Evolutionary conservation across 2,888 invertebrate genomes (phyloP).

Genomic region (Lepidocyrtoides sp.): DNA sequence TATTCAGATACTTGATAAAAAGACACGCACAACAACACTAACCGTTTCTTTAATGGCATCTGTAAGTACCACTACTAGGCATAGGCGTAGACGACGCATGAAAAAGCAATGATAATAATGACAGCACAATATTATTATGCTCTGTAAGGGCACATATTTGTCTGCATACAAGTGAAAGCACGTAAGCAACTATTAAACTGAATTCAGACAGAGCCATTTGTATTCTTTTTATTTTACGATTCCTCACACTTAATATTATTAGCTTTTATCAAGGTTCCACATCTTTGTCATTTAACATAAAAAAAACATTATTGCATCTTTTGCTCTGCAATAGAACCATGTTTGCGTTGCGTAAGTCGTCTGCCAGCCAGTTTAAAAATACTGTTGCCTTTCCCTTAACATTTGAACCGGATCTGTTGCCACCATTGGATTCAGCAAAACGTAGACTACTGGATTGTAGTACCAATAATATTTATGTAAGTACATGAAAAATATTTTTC

Average conservation of each 20-base stretch:
- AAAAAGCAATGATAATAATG: not conserved
- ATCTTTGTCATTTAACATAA: not conserved
- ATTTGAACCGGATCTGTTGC: no score
- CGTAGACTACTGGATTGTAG: no score
- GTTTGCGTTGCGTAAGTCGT: no score
- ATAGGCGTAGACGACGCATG: not conserved
- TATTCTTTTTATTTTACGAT: not conserved
- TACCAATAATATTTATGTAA: slow-evolving; percentile 39
- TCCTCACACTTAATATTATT: slow-evolving; percentile 25
- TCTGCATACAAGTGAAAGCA: no score
- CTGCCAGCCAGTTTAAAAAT: no score
- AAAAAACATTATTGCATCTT: slow-evolving; percentile 52
- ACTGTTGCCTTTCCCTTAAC: slow-evolving; percentile 1
- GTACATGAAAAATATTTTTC: not conserved
- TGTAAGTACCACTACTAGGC: not conserved
- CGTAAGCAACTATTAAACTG: no score
- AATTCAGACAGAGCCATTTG: no score
- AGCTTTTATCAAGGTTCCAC: slow-evolving; percentile 27
- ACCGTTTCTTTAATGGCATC: slow-evolving; percentile 1
- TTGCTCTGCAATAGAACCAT: not conserved
- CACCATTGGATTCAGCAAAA: no score
- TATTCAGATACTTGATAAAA: not conserved
- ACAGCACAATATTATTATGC: no score
- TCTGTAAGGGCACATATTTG: no score
- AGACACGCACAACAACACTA: slow-evolving; percentile 8